A percentile compares a stretch with the other conserved stretches of the same genome.
Evolutionary conservation across 2,797 vertebrate genomes (phyloP).

Genomic region (Manis pentadactyla): DNA sequence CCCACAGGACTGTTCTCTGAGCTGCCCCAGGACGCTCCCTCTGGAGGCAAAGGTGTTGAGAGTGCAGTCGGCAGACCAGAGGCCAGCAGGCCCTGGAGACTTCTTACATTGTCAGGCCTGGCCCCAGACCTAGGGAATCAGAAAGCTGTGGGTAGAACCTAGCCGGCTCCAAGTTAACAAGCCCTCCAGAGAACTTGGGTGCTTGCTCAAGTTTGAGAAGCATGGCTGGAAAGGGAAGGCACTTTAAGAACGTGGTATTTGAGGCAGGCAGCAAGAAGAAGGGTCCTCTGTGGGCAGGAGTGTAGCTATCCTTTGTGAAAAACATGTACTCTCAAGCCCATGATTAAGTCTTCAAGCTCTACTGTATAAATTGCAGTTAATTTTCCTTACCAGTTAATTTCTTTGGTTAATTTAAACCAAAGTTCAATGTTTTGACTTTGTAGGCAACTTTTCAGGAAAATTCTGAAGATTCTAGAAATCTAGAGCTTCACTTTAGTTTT

Average conservation of each 20-base stretch:
- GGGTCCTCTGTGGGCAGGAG: background rate
- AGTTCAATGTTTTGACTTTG: background rate
- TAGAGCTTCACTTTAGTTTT: background rate
- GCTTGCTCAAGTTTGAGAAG: conserved; percentile 6
- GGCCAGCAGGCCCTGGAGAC: background rate
- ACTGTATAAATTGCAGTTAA: background rate
- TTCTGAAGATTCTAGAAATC: background rate
- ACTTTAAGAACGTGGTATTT: background rate
- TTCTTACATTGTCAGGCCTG: background rate
- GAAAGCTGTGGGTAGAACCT: background rate
- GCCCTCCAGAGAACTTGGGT: background rate
- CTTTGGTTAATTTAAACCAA: background rate
- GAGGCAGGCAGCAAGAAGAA: background rate
- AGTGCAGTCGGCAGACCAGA: background rate
- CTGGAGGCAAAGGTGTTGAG: background rate
- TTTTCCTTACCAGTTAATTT: background rate
- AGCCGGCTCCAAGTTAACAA: background rate
- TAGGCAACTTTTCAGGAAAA: conserved; percentile 17
- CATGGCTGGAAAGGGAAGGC: background rate
- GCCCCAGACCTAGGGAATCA: background rate
- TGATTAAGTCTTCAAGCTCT: background rate
- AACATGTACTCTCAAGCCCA: background rate
- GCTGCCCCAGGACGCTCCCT: background rate
- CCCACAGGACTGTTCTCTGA: background rate
- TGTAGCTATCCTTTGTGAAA: background rate